Evolutionary conservation across 2,797 vertebrate genomes (phyloP), one percentile per base, ranked within the genome.

Genomic region (Labeo calbasu): DNA sequence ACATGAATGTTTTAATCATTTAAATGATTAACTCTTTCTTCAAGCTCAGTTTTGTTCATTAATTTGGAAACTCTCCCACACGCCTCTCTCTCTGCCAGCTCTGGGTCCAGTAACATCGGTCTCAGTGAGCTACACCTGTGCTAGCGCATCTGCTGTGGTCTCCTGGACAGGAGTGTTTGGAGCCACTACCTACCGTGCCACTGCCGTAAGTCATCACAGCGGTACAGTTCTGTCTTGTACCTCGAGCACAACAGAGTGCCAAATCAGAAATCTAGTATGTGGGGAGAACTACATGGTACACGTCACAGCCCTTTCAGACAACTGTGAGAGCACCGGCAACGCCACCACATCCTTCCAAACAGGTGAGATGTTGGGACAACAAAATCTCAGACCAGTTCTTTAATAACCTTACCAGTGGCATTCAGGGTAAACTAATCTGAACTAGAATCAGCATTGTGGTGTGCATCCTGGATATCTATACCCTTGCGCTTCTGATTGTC

Each of bases 131-230:
- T 95, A 96, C 91, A 87, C 15, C 68, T 96, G 95, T 87, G 13
- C 57, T 53, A 86, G 11, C 2, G 46, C 89, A 14, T 87, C 87
- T 1, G 93, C 86, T 2, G 7, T 0, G 1, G 89, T 95, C 57
- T 88, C 79, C 0, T 96, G 95, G 95, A 43, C 59, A 0, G 0
- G 87, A 6, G 93, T 92, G 86, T 73, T 84, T 2, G 94, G 92
- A 1, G 95, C 95, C 0, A 87, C 89, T 3, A 89, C 87, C 21
- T 96, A 96, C 87, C 79, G 50, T 13, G 94, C 89, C 12, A 84
- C 46, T 8, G 94, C 92, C 0, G 55, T 50, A 12, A 72, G 17
- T 8, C 50, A 53, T 7, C 50, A 51, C 0, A 86, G 88, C 0
- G 92, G 93, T 63, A 79, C 71, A 0, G 1, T 78, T 63, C 40